Percentiles rank a stretch among this genome's conserved stretches.
These are phyloP conservation scores for Aplocera efformata DNA, from an alignment of 2,888 invertebrate species.

Conservation along the genomic window DNA sequence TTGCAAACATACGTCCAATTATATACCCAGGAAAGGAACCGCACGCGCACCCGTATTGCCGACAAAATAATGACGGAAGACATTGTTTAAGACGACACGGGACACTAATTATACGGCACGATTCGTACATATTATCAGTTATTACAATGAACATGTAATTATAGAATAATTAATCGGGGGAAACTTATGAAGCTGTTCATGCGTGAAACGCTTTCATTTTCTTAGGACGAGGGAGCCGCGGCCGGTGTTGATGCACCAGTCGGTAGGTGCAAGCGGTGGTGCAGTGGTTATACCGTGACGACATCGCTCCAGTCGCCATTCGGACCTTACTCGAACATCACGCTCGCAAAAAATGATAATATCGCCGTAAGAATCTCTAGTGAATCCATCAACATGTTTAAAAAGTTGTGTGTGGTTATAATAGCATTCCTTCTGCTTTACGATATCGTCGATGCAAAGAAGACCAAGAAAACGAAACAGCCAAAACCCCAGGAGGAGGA, in stretches of 20 bases:
- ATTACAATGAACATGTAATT: slow-evolving; percentile 57
- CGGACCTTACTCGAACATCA: slow-evolving; percentile 53
- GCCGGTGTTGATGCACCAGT: slow-evolving; percentile 39
- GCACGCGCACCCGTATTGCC: slow-evolving; percentile 10
- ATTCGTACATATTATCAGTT: slow-evolving; percentile 47
- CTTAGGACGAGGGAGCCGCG: slow-evolving; percentile 54
- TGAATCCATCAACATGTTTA: slow-evolving; percentile 56
- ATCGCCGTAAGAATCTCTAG: slow-evolving; percentile 36
- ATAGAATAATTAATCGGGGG: slow-evolving; percentile 65
- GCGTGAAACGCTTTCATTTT: slow-evolving; percentile 77
- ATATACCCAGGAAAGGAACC: slow-evolving; percentile 15
- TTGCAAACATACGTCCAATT: slow-evolving; percentile 17
- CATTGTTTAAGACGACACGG: slow-evolving; percentile 46
- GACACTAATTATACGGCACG: slow-evolving; percentile 42
- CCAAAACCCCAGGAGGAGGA: slow-evolving; percentile 53
- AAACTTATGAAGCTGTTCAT: slow-evolving; percentile 61
- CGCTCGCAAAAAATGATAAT: slow-evolving; percentile 65
- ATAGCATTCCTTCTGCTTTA: slow-evolving; percentile 44
- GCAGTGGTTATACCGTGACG: slow-evolving; percentile 31
- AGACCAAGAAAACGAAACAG: slow-evolving; percentile 51
- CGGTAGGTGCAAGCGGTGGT: slow-evolving; percentile 24
- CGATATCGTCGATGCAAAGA: slow-evolving; percentile 48
- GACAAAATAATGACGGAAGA: slow-evolving; percentile 49
- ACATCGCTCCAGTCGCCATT: slow-evolving; percentile 54
- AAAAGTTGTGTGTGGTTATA: slow-evolving; percentile 48